A percentile compares a stretch with the other conserved stretches of the same genome.
Evolutionary conservation across 2,797 vertebrate genomes (phyloP).

Genomic region (Trematomus bernacchii): DNA sequence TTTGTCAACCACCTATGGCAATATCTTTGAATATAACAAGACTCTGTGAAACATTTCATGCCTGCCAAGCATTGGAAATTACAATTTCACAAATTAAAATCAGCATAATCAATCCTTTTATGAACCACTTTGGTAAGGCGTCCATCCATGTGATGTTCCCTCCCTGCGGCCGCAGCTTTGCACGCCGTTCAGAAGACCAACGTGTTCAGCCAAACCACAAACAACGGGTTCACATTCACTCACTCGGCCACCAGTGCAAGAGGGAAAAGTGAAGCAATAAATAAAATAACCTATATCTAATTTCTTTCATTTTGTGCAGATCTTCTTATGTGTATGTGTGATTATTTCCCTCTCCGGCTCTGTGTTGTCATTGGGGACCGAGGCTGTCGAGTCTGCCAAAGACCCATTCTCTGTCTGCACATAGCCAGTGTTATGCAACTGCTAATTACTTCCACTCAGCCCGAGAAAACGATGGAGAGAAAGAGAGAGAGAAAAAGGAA

Average conservation of each 20-base stretch:
- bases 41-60: not conserved
- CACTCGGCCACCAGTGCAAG: constrained; percentile 32
- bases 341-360: constrained; percentile 77
- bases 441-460: constrained; percentile 83
- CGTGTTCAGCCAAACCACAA: constrained; percentile 60
- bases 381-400: constrained; percentile 72
- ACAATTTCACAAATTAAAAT: constrained; percentile 12
- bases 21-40: not conserved
- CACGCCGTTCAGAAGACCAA: constrained; percentile 37
- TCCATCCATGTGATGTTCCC: constrained; percentile 33
- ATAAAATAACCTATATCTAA: constrained; percentile 65
- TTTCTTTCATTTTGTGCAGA: constrained; percentile 63
- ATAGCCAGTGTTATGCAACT: constrained; percentile 79
- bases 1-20: not conserved
- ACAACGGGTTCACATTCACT: constrained; percentile 59
- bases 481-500: constrained; percentile 22
- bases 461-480: constrained; percentile 53
- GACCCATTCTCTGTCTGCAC: constrained; percentile 77
- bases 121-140: constrained; percentile 9
- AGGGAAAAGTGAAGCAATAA: constrained; percentile 59
- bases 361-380: constrained; percentile 60
- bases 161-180: constrained; percentile 32
- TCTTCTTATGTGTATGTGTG: constrained; percentile 73
- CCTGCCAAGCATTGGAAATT: not conserved
- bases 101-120: constrained; percentile 33